These are phyloP conservation scores for Falco cherrug DNA, from an alignment of 2,797 vertebrate genomes.

Conservation along the genomic window DNA sequence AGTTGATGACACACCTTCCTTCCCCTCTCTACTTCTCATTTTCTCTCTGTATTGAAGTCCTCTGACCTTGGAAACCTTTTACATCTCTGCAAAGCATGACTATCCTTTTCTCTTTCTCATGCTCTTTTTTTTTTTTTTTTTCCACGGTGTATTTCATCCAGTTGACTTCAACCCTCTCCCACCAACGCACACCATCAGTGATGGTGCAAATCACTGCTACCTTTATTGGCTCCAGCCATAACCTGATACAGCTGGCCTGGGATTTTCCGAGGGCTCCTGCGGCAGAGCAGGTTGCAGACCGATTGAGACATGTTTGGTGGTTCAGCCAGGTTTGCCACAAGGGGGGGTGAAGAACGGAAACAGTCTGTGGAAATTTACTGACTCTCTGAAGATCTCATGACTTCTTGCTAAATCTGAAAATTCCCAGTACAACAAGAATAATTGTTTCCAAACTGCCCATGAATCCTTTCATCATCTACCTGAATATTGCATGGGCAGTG, in stretches of 20 bases:
- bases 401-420: conserved; percentile 47
- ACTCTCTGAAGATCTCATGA: conserved; percentile 23
- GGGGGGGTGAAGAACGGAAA: conserved; percentile 46
- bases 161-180: background rate
- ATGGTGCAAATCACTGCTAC: background rate
- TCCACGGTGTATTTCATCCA: background rate
- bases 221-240: background rate
- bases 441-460: background rate
- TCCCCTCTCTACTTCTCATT: conserved; percentile 25
- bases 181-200: background rate
- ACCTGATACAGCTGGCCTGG: background rate
- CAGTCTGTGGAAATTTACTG: conserved; percentile 69
- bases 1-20: background rate
- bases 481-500: background rate
- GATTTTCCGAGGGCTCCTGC: conserved; percentile 1
- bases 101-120: background rate
- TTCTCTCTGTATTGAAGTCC: background rate
- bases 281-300: background rate
- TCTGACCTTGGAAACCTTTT: background rate
- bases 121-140: background rate
- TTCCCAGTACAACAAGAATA: background rate
- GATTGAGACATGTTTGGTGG: conserved; percentile 62
- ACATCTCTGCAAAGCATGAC: background rate
- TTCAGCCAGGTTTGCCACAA: conserved; percentile 54
- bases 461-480: background rate